Evolutionary conservation across 2,113 vertebrate species (phyloP).

Genomic region (Ramphastos sulfuratus): DNA sequence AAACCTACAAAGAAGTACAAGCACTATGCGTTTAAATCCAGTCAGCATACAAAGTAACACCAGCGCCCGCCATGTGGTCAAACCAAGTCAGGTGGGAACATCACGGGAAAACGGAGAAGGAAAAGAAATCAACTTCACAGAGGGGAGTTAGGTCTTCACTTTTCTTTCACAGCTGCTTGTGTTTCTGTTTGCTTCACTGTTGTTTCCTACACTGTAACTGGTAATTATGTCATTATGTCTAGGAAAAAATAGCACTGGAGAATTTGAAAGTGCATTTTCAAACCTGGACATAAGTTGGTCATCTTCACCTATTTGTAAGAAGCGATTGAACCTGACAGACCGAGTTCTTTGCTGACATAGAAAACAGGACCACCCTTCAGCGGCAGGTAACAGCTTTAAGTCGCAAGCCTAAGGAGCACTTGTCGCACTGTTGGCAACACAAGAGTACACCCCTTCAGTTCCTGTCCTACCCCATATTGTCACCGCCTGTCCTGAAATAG

Average conservation of each 20-base stretch:
- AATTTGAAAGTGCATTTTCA: constrained; percentile 19
- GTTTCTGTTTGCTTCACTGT: not conserved
- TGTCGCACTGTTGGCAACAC: not conserved
- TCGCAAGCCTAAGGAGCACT: not conserved
- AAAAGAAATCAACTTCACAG: not conserved
- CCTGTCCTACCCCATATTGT: not conserved
- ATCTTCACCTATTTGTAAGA: not conserved
- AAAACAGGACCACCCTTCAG: not conserved
- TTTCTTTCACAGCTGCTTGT: not conserved
- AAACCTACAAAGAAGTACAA: rapidly evolving
- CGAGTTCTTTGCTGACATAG: not conserved
- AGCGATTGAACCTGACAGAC: not conserved
- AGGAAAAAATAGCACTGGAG: constrained; percentile 20
- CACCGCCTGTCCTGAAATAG: not conserved
- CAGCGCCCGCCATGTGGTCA: not conserved
- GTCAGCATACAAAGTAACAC: not conserved
- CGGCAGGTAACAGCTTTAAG: not conserved
- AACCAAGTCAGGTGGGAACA: not conserved
- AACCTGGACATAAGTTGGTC: not conserved
- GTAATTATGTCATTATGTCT: constrained; percentile 42
- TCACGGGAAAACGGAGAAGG: rapidly evolving
- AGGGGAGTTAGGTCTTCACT: not conserved
- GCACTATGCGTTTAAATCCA: not conserved
- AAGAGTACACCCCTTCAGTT: not conserved
- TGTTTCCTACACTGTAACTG: not conserved